Base-by-base conservation (phyloP, 2,113 vertebrate species). In the Gymnorhina tibicen region DNA sequence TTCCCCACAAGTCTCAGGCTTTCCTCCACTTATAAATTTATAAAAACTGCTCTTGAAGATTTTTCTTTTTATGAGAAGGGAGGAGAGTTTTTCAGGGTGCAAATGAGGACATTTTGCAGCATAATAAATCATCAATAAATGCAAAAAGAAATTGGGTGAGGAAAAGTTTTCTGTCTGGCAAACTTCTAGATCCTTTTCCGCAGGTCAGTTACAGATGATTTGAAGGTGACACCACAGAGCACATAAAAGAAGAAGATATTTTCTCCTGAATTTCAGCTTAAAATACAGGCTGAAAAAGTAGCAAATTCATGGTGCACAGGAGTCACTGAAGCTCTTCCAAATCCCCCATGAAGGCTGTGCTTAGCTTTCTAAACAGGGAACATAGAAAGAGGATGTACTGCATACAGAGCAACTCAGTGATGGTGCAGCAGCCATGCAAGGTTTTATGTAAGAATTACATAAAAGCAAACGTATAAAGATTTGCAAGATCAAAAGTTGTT, bases 401-500 rank as follows among this genome's bases (percentile, higher is more conserved):
- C 33, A 52, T 62, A 83, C 47, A 92, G 75, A 93, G 67, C 67
- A 77, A 53, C 53, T 59, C 70, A 21, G 46, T 12, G 41, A 22
- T 24, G 47, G 60, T 4, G 37, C 33, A 21, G 63, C 85, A 72
- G 58, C 52, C 77, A 62, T n/a, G 74, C 56, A 62, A 70, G 74
- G n/a, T 70, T 87, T 78, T 87, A 20, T 62, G 53, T 32, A 85
- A 88, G 82, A 94, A 78, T 75, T 74, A 52, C 19, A 75, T 44
- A 73, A 92, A 93, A 83, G 64, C 83, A 88, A 94, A 73, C 5
- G 19, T 47, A 41, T 8, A 39, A 55, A 63, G 78, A 78, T 90
- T 69, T 73, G 70, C 49, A 50, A 85, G 60, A 97, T 96, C 83
- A 94, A 52, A 96, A 96, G 94, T 86, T 74, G 74, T 41, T 88